Evolutionary conservation across 2,888 invertebrate genomes (phyloP).

Genomic region (Neoscelio sp.): DNA sequence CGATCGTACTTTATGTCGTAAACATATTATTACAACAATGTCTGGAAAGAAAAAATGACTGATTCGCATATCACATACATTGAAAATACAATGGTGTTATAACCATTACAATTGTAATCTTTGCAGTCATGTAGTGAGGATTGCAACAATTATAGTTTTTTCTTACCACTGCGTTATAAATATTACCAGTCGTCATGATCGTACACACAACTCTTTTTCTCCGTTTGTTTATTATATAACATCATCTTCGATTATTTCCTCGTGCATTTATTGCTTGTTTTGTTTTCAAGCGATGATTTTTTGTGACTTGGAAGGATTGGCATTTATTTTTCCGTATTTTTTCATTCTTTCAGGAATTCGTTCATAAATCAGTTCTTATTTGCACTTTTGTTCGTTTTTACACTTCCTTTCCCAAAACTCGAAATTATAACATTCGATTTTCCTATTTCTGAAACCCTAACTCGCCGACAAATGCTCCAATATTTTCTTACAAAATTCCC

Average conservation of each 20-base stretch:
- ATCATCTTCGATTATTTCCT: conserved; percentile 35
- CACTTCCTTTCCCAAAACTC: conserved; percentile 41
- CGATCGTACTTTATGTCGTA: conserved; percentile 54
- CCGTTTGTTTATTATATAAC: conserved; percentile 44
- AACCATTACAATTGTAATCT: not conserved
- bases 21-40: conserved; percentile 66
- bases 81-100: conserved; percentile 4
- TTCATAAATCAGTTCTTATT: conserved; percentile 26
- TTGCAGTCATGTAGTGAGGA: no score
- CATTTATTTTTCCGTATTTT: no score
- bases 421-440: conserved; percentile 25
- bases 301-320: no score
- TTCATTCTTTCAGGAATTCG: conserved; percentile 23
- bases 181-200: no score
- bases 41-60: conserved; percentile 53
- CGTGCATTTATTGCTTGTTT: conserved; percentile 8
- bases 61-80: conserved; percentile 46
- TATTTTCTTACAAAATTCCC: conserved; percentile 43
- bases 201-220: no score
- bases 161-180: no score
- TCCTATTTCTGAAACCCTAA: conserved; percentile 31
- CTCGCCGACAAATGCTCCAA: conserved; percentile 18
- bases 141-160: no score
- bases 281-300: conserved; percentile 1
- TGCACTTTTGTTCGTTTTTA: conserved; percentile 30